These are phyloP conservation scores for Stictocephala bisonia DNA, from an alignment of 2,888 invertebrate species.

Conservation along the genomic window DNA sequence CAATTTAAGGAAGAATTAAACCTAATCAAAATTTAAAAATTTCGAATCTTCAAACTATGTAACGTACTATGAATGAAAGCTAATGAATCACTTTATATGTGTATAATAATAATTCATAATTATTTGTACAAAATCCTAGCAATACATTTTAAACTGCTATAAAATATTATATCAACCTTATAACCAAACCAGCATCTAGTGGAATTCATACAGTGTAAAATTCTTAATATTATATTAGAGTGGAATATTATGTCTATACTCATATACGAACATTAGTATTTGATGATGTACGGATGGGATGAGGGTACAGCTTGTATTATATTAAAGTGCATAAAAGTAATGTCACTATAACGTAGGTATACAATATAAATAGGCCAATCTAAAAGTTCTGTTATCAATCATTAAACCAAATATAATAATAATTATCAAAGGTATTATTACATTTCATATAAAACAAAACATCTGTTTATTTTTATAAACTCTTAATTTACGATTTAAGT, in stretches of 20 bases:
- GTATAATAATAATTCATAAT: neutral
- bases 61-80: constrained; percentile 14
- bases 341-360: no score
- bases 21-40: neutral
- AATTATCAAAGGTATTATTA: no score
- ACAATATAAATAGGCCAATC: no score
- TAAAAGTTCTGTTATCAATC: no score
- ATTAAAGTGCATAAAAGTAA: no score
- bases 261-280: neutral
- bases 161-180: constrained; percentile 4
- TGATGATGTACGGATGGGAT: neutral
- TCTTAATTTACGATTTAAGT: no score
- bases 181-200: constrained; percentile 27
- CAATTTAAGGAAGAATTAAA: no score
- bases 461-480: no score
- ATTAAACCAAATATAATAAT: no score
- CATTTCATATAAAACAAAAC: no score
- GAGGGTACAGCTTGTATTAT: no score
- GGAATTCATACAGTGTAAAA: constrained; percentile 2
- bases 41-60: constrained; percentile 7
- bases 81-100: neutral
- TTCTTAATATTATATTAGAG: constrained; percentile 4
- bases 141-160: constrained; percentile 14
- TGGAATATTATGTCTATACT: constrained; percentile 17
- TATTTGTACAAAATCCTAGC: constrained; percentile 30